Percentiles rank a stretch among this genome's conserved stretches.
phyloP scores from a whole-genome alignment of 2,888 invertebrate species.

The Noctua fimbriata region DNA sequence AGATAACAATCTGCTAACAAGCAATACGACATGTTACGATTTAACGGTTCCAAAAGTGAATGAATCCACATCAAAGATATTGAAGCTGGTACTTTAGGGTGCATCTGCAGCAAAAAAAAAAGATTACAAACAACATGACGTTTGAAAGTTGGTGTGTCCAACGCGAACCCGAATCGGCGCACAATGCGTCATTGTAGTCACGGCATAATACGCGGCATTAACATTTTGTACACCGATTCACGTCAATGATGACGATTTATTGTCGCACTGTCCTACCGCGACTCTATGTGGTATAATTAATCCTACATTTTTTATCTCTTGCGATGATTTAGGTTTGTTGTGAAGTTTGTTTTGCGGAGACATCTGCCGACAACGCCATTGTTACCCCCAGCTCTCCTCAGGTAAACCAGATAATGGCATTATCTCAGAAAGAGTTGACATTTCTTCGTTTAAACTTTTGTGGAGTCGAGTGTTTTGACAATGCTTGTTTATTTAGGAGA shows the following conservation, averaged over 20 bases:
- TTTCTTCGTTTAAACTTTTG: conserved; percentile 85
- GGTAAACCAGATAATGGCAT: conserved; percentile 88
- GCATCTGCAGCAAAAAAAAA: conserved; percentile 72
- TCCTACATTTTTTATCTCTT: conserved; percentile 81
- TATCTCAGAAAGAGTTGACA: conserved; percentile 88
- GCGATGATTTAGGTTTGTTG: conserved; percentile 85
- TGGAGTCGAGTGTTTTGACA: conserved; percentile 86
- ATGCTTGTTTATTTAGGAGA: conserved; percentile 84
- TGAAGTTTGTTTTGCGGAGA: conserved; percentile 89
- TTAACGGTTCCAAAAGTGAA: conserved; percentile 56
- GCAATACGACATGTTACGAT: conserved; percentile 27
- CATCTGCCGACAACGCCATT: conserved; percentile 87
- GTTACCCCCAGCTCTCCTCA: conserved; percentile 83
- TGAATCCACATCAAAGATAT: conserved; percentile 71
- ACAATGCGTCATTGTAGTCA: conserved; percentile 88
- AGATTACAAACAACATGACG: conserved; percentile 77
- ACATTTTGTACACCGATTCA: conserved; percentile 88
- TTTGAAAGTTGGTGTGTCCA: conserved; percentile 80
- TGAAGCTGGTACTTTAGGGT: conserved; percentile 72
- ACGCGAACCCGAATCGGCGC: conserved; percentile 79
- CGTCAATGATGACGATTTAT: conserved; percentile 90
- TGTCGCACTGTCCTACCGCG: conserved; percentile 77
- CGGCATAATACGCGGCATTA: conserved; percentile 88
- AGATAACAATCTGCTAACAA: conserved; percentile 26
- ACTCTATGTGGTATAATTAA: conserved; percentile 82